Conservation (phyloP, 2,888 invertebrate genomes). For the Carterocephalus palaemon region DNA sequence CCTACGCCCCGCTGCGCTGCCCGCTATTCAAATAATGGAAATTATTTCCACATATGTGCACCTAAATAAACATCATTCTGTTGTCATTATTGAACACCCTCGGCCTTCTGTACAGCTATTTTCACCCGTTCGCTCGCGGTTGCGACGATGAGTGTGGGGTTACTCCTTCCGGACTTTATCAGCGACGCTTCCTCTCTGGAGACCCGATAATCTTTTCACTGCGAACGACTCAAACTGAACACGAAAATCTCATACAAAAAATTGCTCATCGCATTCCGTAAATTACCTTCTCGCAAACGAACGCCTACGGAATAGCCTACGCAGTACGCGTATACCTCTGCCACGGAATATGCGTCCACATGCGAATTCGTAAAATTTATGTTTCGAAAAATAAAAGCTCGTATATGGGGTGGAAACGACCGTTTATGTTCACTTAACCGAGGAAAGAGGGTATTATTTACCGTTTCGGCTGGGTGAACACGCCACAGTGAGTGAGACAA, state of each 20-base stretch:
- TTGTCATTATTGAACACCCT: constrained; percentile 69
- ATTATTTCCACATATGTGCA: constrained; percentile 78
- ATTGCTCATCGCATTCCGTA: constrained; percentile 11
- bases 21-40: constrained; percentile 76
- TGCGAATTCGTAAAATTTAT: constrained; percentile 74
- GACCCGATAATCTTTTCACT: neutral
- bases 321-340: constrained; percentile 30
- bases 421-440: constrained; percentile 80
- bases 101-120: constrained; percentile 61
- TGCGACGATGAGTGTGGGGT: constrained; percentile 32
- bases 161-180: constrained; percentile 22
- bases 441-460: constrained; percentile 79
- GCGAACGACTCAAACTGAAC: constrained; percentile 2
- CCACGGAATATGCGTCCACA: constrained; percentile 49
- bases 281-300: constrained; percentile 7
- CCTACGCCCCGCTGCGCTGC: constrained; percentile 45
- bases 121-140: constrained; percentile 63
- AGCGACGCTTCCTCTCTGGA: constrained; percentile 3
- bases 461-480: constrained; percentile 76
- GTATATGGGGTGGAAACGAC: constrained; percentile 79
- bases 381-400: constrained; percentile 77
- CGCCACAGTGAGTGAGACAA: constrained; percentile 77
- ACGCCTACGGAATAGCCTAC: constrained; percentile 21
- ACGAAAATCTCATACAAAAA: constrained; percentile 23
- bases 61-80: constrained; percentile 75